Conservation (phyloP, 2,797 vertebrate species). For the Sciurus carolinensis region DNA sequence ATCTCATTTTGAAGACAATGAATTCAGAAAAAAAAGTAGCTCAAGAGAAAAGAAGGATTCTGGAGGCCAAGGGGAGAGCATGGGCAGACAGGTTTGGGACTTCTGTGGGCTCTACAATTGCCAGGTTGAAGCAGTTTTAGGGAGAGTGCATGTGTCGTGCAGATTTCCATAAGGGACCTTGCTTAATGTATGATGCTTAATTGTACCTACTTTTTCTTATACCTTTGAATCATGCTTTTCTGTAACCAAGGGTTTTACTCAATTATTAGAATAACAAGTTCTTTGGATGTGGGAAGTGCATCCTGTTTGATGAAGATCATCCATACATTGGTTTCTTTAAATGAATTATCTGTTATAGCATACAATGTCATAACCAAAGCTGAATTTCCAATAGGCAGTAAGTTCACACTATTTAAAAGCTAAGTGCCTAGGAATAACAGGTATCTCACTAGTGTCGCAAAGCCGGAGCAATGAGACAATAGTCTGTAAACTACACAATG, state of each 20-base stretch:
- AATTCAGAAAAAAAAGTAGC: neutral
- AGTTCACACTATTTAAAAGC: slow-evolving; percentile 19
- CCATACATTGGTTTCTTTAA: neutral
- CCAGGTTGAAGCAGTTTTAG: neutral
- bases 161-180: neutral
- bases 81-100: neutral
- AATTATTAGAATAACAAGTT: neutral
- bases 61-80: neutral
- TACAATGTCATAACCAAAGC: slow-evolving; percentile 21
- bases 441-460: neutral
- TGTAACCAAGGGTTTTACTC: neutral
- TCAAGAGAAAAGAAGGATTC: neutral
- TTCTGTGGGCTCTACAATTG: neutral
- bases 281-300: neutral
- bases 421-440: neutral
- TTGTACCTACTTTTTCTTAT: neutral
- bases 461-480: neutral
- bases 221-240: neutral
- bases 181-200: neutral
- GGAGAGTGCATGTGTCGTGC: too few relatives aligned
- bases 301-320: neutral
- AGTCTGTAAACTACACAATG: neutral
- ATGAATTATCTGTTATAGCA: neutral
- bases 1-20: neutral
- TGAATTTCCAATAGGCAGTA: neutral